Percentiles rank a stretch among this genome's conserved stretches.
phyloP scores from a whole-genome alignment of 1,140 invertebrate species.

The Druon quercuslanigerum region DNA sequence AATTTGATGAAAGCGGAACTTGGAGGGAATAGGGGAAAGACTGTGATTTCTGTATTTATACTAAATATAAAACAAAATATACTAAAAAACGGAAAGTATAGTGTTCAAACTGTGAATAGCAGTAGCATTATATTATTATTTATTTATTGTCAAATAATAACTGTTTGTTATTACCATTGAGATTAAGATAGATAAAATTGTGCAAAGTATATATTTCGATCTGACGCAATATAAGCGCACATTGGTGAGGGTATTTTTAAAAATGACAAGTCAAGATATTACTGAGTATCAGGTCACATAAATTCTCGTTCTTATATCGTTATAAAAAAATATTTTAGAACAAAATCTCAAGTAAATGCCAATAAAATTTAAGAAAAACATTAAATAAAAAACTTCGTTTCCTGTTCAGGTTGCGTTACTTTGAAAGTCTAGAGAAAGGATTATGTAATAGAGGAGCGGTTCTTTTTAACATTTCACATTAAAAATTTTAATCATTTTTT shows the following conservation, averaged over 20 bases:
- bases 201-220: neutral
- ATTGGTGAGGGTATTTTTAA: slow-evolving; percentile 16
- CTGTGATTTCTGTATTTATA: too few relatives aligned
- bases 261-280: slow-evolving; percentile 19
- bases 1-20: too few relatives aligned
- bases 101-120: too few relatives aligned
- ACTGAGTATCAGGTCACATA: neutral
- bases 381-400: neutral
- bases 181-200: too few relatives aligned
- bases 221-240: neutral
- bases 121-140: too few relatives aligned
- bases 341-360: neutral
- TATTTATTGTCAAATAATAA: too few relatives aligned
- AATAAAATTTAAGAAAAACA: neutral
- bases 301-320: too few relatives aligned
- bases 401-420: slow-evolving; percentile 5
- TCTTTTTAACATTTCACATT: neutral
- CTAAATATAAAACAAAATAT: too few relatives aligned
- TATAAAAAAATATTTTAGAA: neutral
- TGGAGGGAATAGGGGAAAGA: too few relatives aligned
- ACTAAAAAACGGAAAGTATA: too few relatives aligned
- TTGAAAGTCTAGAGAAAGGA: neutral
- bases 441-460: neutral
- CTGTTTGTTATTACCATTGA: too few relatives aligned
- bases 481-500: neutral